Evolutionary conservation across 1,140 invertebrate species (phyloP), one percentile per base, ranked within the genome.

Genomic region (Danaus plexippus): DNA sequence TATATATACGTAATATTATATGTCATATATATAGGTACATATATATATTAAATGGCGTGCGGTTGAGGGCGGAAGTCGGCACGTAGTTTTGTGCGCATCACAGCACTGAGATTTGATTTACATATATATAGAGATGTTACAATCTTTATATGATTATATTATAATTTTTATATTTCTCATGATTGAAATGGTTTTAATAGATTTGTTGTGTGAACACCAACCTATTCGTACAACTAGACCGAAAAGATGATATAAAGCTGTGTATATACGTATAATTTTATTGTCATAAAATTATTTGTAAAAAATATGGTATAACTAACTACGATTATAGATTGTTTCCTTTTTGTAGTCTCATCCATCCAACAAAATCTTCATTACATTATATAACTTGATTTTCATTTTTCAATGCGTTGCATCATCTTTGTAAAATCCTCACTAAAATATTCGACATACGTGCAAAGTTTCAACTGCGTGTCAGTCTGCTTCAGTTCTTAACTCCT

Each of bases 401-500:
- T 32, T 13, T 40, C 43, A 42, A 9, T 11, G 50, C 9, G 47
- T 51, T 15, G 12, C 47, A 64, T 47, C 64, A 63, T n/a, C 67
- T 68, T 63, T 50, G 50, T 48, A 10, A 52, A 11, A 52, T 62
- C 59, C 59, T 45, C 59, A 54, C 68, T 64, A 70, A 65, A 63
- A 65, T 70, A 69, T 67, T 71, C 66, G 48, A 32, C 46, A 56
- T 67, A 60, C 65, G 63, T 64, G 59, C 61, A 65, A 63, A 65
- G 62, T 71, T 66, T 55, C 58, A 63, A 63, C 58, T 67, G 65
- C 60, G 63, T 68, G 72, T 73, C 73, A 64, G 67, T 67, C 58
- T 69, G 67, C 58, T 66, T 71, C 69, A 73, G 65, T 68, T 66
- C 61, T 71, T 65, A 69, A 67, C 69, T 69, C 63, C 65, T 72